Percentiles rank a stretch among this genome's conserved stretches.
Conservation (phyloP, 2,113 vertebrate species). For the Muntiacus reevesi region DNA sequence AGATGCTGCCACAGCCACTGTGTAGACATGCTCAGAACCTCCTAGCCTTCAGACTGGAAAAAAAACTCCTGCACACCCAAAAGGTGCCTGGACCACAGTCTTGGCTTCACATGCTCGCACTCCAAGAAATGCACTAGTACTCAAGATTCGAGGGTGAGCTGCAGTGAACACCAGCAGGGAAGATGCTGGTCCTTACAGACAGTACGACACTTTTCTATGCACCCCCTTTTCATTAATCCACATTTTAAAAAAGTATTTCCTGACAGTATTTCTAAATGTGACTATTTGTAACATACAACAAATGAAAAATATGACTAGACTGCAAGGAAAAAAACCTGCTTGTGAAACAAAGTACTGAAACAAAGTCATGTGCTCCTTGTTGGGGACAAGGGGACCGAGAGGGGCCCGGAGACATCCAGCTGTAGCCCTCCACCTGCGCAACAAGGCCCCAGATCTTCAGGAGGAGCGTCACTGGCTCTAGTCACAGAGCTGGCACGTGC, state of each 20-base stretch:
- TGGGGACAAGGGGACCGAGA: not conserved
- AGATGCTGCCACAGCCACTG: not conserved
- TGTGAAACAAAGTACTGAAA: not conserved
- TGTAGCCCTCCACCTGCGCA: not conserved
- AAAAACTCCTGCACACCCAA: not conserved
- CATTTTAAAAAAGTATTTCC: not conserved
- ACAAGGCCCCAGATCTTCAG: not conserved
- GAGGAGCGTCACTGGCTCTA: not conserved
- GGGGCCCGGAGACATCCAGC: rapidly evolving
- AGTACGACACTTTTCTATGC: too few relatives aligned
- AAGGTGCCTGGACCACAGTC: not conserved
- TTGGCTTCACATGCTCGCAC: rapidly evolving
- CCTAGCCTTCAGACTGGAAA: not conserved
- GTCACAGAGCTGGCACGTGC: not conserved
- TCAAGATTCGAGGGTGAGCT: rapidly evolving
- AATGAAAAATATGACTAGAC: not conserved
- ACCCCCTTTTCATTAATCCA: not conserved
- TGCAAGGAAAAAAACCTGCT: not conserved
- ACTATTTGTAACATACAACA: not conserved
- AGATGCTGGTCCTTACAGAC: rapidly evolving
- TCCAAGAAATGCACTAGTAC: too few relatives aligned
- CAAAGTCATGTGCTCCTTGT: rapidly evolving
- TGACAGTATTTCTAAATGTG: not conserved
- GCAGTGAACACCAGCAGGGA: rapidly evolving
- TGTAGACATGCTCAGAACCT: not conserved